phyloP scores from a whole-genome alignment of 2,888 invertebrate species.

The Atethmia centrago region DNA sequence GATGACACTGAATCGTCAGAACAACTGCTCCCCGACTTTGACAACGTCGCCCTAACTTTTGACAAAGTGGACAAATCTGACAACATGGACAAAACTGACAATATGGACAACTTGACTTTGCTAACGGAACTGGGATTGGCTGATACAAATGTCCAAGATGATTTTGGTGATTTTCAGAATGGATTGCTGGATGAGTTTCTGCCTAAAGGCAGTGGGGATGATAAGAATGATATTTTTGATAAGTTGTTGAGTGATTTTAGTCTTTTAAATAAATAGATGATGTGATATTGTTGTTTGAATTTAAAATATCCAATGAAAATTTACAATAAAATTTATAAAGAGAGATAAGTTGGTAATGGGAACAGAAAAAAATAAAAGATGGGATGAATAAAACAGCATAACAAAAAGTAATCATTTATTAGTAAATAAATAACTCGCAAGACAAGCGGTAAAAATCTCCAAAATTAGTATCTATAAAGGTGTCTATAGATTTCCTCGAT shows the following conservation, averaged over 20 bases:
- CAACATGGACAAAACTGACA: conserved; percentile 73
- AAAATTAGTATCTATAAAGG: conserved; percentile 20
- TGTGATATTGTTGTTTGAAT: neutral
- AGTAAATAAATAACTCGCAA: conserved; percentile 59
- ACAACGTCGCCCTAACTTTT: conserved; percentile 67
- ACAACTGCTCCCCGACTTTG: conserved; percentile 81
- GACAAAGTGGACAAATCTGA: conserved; percentile 68
- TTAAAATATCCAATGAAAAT: neutral
- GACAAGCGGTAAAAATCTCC: conserved; percentile 25
- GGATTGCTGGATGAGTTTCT: conserved; percentile 80
- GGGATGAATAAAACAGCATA: neutral
- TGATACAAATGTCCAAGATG: conserved; percentile 82
- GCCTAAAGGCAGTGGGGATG: conserved; percentile 70
- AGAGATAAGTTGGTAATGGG: no score
- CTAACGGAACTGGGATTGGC: conserved; percentile 91
- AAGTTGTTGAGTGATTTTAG: conserved; percentile 83
- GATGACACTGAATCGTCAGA: conserved; percentile 81
- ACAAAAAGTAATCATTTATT: conserved; percentile 37
- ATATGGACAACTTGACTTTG: conserved; percentile 80
- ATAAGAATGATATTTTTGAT: conserved; percentile 85
- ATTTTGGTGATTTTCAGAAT: conserved; percentile 87
- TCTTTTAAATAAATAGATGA: conserved; percentile 70
- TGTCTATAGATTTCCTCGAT: no score
- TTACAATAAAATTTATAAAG: no score
- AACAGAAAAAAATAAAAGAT: no score